Evolutionary conservation across 2,888 invertebrate genomes (phyloP), one percentile per base, ranked within the genome.

Genomic region (Patella ulyssiponensis): DNA sequence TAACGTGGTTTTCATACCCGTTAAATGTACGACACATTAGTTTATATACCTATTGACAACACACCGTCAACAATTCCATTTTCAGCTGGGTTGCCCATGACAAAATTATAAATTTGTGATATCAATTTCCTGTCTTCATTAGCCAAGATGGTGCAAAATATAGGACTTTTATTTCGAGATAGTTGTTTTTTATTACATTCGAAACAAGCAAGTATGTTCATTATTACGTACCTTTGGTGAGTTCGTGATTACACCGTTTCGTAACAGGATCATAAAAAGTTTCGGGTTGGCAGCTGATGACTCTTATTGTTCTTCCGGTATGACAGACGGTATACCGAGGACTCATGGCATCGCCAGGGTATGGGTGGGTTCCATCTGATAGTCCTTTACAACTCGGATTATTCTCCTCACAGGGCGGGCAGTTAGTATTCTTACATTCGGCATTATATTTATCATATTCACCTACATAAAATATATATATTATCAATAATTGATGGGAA

Each of bases 321-420:
- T 23, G 9, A 74, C 80, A 80, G 27, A 69, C 75, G 5, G 76
- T 75, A 73, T 76, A 80, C 58, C 75, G 44, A 69, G 64, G 69
- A 64, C 77, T 54, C 33, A 80, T 69, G n/a, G 75, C 77, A 14
- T 69, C 64, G 7, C 70, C 77, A 9, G 80, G 71, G 51, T 73
- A 51, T n/a, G 70, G 20, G 73, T 80, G 75, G 14, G 77, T 27
- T 15, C 80, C 80, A 71, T 80, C 76, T 44, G 72, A 52, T 64
- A 69, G 70, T n/a, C 71, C 76, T 12, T 73, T 71, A 76, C 80
- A 80, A 33, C 73, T 70, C 27, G 77, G 23, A 69, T 70, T 76
- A 23, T 71, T 75, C 33, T 74, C 77, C 14, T 80, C 76, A 75
- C 80, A 80, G n/a, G 80, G 80, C 7, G 54, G 58, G 44, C 80